Evolutionary conservation across 1,140 invertebrate species (phyloP), one percentile per base, ranked within the genome.

Genomic region (Phortica variegata): DNA sequence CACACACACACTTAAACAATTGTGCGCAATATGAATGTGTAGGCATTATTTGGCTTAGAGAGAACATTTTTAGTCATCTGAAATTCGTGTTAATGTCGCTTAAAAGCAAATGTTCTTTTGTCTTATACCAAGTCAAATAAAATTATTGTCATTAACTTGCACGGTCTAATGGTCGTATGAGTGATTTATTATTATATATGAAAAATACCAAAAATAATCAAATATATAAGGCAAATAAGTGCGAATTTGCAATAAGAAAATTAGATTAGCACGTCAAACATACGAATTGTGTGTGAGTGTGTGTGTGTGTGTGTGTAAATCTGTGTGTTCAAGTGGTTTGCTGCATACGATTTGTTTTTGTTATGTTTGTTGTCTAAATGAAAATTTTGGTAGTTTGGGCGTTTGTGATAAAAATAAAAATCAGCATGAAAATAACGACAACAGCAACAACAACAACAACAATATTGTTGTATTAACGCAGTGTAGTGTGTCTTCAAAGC

Each of bases 341-440:
- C 9, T 15, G 32, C 6, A 47, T 68, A 53, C 57, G 59, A 45
- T 26, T 26, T 6, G 23, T 6, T 26, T 26, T 26, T 26, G 10
- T 26, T 26, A 26, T 10, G 10, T 26, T 6, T 26, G 5, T 26
- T 26, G 23, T 26, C 23, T n/a, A 54, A 60, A 56, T 62, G 63
- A 58, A 68, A 66, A 66, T n/a, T n/a, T n/a, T 59, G 63, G 57
- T 66, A 66, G 63, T 66, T n/a, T n/a, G n/a, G 63, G 63, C 60
- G 63, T 60, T 56, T 65, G 60, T 69, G 60, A 68, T 68, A 68
- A 68, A 65, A 68, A 68, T 68, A 68, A 68, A 68, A 68, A 68
- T 68, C 63, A 68, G 57, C 63, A 68, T 68, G 60, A 60, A 58
- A 68, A 68, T 68, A 68, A 68, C 68, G 63, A 63, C 63, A 63